A percentile compares a stretch with the other conserved stretches of the same genome.
phyloP scores from a whole-genome alignment of 64 coral and sea anemone genomes.

The Catalaphyllia jardinei region DNA sequence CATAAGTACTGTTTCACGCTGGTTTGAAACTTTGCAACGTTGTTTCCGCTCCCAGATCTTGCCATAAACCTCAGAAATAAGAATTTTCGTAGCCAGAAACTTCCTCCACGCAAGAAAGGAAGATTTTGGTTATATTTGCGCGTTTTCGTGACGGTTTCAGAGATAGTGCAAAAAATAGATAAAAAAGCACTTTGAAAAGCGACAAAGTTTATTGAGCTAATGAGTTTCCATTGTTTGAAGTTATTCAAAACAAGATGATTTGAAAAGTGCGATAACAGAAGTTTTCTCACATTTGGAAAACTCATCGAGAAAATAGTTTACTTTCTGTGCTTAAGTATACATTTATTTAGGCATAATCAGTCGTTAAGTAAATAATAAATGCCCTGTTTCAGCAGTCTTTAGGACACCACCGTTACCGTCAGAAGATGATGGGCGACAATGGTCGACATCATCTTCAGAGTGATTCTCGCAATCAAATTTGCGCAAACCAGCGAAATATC shows the following conservation, averaged over 20 bases:
- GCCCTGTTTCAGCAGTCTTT: background rate
- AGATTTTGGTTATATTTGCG: background rate
- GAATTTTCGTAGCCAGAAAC: background rate
- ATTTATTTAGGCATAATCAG: background rate
- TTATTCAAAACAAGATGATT: conserved; percentile 54
- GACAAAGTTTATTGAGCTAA: conserved; percentile 41
- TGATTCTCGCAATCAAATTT: background rate
- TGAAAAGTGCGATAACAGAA: conserved; percentile 10
- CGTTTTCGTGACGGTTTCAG: background rate
- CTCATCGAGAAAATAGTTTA: conserved; percentile 22
- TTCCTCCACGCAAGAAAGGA: no score
- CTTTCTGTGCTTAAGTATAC: background rate
- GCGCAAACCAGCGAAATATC: background rate
- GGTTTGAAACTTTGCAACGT: background rate
- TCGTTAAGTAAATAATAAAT: background rate
- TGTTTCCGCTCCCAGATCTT: background rate
- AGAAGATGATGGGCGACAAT: background rate
- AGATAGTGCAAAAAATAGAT: conserved; percentile 23
- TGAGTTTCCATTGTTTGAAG: conserved; percentile 46
- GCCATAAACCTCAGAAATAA: background rate
- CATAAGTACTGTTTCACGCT: background rate
- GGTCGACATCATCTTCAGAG: background rate
- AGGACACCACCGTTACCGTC: no score
- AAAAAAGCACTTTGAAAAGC: conserved; percentile 42
- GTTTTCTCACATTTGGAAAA: conserved; percentile 36